phyloP scores from a whole-genome alignment of 2,888 invertebrate genomes.

The Panopea generosa region DNA sequence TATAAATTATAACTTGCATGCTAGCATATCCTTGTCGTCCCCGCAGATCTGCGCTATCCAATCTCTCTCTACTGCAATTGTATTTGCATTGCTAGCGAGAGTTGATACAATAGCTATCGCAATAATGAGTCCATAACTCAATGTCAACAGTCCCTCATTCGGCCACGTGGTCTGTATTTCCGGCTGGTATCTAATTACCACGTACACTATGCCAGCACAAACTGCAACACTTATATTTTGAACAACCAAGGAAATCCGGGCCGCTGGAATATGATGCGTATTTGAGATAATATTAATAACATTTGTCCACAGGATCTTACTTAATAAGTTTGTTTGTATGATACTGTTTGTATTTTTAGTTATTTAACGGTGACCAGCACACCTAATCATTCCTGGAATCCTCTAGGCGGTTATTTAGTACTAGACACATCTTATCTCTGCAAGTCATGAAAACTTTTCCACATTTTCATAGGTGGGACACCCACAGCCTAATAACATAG shows the following conservation, averaged over 20 bases:
- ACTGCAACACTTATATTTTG: slow-evolving; percentile 85
- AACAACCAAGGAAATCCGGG: slow-evolving; percentile 83
- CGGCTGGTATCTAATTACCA: slow-evolving; percentile 70
- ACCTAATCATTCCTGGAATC: no score
- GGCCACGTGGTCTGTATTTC: slow-evolving; percentile 53
- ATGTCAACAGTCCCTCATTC: slow-evolving; percentile 61
- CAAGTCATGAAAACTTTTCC: no score
- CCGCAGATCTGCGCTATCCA: slow-evolving; percentile 86
- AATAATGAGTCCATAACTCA: slow-evolving; percentile 81
- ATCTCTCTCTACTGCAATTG: slow-evolving; percentile 85
- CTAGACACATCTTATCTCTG: no score
- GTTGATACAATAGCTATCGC: slow-evolving; percentile 84
- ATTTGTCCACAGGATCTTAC: not conserved
- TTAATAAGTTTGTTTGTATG: not conserved
- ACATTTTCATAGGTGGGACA: no score
- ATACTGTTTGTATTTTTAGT: no score
- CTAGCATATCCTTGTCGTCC: slow-evolving; percentile 82
- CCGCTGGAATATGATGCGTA: slow-evolving; percentile 85
- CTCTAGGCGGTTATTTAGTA: no score
- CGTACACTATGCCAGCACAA: slow-evolving; percentile 83
- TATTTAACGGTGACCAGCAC: no score
- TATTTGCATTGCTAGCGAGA: slow-evolving; percentile 83
- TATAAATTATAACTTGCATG: no score
- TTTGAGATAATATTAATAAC: no score
- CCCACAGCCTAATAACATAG: no score